Evolutionary conservation across 2,888 invertebrate genomes (phyloP).

Genomic region (Salpingus planirostris): DNA sequence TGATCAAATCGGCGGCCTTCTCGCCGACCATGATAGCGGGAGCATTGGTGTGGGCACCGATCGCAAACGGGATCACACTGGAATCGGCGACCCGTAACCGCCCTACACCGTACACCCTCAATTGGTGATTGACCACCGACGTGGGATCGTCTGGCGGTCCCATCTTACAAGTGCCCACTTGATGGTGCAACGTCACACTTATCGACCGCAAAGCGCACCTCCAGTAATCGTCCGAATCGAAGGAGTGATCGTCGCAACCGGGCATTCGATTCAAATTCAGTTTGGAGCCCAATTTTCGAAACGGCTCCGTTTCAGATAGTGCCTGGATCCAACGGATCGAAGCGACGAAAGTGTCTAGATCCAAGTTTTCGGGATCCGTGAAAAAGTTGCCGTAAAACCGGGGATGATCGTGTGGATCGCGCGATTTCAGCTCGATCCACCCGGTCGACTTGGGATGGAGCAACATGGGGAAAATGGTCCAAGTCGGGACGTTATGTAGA

Average conservation of each 20-base stretch:
- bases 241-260: constrained; percentile 4
- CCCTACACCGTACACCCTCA: constrained; percentile 51
- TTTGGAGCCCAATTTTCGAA: constrained; percentile 45
- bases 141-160: constrained; percentile 51
- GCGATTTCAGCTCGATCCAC: constrained; percentile 54
- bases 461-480: constrained; percentile 47
- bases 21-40: constrained; percentile 65
- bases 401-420: constrained; percentile 63
- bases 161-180: constrained; percentile 57
- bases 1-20: constrained; percentile 58
- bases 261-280: constrained; percentile 5
- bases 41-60: constrained; percentile 59
- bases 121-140: constrained; percentile 53
- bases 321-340: constrained; percentile 51
- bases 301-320: constrained; percentile 49
- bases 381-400: constrained; percentile 45
- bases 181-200: constrained; percentile 19
- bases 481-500: constrained; percentile 44
- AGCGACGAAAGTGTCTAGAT: constrained; percentile 33
- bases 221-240: constrained; percentile 52
- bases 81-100: constrained; percentile 55
- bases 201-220: constrained; percentile 48
- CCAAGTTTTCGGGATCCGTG: constrained; percentile 43
- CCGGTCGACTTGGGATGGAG: constrained; percentile 65
- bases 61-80: constrained; percentile 54